These are phyloP conservation scores for Teleopsis dalmanni DNA, from an alignment of 1,140 invertebrate species.

Conservation along the genomic window DNA sequence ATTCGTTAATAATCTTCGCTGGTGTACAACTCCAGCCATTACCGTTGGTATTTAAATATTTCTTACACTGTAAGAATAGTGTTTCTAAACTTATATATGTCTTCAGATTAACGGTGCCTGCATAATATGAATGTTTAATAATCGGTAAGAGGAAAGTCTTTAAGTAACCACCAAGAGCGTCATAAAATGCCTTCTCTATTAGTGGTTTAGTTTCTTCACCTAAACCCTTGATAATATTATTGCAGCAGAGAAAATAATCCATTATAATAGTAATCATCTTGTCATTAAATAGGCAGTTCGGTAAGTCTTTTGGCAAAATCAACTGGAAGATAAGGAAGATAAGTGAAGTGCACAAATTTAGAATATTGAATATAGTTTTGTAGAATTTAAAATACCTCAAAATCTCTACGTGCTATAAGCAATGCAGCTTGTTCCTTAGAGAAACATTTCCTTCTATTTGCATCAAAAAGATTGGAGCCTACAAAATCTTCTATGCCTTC, in stretches of 20 bases:
- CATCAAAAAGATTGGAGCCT: slow-evolving; percentile 32
- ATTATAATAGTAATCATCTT: slow-evolving; percentile 22
- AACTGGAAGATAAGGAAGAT: background rate
- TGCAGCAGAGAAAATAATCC: slow-evolving; percentile 30
- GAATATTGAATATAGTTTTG: too few relatives aligned
- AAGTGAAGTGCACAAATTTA: too few relatives aligned
- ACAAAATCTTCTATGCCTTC: slow-evolving; percentile 19
- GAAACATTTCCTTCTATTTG: slow-evolving; percentile 27
- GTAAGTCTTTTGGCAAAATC: slow-evolving; percentile 12
- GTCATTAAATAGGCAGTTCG: slow-evolving; percentile 9
- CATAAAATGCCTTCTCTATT: slow-evolving; percentile 30
- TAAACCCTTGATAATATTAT: slow-evolving; percentile 22
- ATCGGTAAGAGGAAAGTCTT: slow-evolving; percentile 28
- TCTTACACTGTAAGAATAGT: slow-evolving; percentile 22
- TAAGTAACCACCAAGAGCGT: slow-evolving; percentile 34
- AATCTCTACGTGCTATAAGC: slow-evolving; percentile 28
- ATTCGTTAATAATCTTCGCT: slow-evolving; percentile 15
- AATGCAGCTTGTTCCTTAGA: slow-evolving; percentile 30
- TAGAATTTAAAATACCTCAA: too few relatives aligned
- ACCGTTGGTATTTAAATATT: slow-evolving; percentile 33
- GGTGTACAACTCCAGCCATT: slow-evolving; percentile 28
- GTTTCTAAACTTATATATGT: slow-evolving; percentile 20
- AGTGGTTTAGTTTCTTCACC: slow-evolving; percentile 13
- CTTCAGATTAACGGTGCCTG: slow-evolving; percentile 24
- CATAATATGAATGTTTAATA: slow-evolving; percentile 34